Evolutionary conservation across 2,113 vertebrate species (phyloP), one percentile per base, ranked within the genome.

Genomic region (Nothoprocta pentlandii): DNA sequence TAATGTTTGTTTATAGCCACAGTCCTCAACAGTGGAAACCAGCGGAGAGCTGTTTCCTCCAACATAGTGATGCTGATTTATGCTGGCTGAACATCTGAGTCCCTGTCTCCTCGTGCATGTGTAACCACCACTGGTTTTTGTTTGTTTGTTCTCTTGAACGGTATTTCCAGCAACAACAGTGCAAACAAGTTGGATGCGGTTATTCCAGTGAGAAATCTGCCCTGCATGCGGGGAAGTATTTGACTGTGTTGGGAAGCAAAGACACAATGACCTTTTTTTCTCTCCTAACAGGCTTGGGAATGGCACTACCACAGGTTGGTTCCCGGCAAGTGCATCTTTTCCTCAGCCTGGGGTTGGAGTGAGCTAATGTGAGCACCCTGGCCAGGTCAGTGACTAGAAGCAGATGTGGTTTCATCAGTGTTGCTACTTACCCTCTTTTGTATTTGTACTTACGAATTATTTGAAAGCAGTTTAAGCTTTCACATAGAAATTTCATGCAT

Each of bases 191-290:
- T 42, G 30, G 16, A 3, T 41, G 32, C 28, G 1, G n/a, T 2
- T 63, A 28, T 64, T 28, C n/a, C 17, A 16, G 53, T 42, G 5
- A 8, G 26, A 56, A 9, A 7, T 36, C 12, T 51, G 21, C 16
- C 5, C 69, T n/a, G 25, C 7, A 0, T 4, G 7, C 10, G 2
- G 34, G 44, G 68, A 64, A 44, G 14, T 3, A 1, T n/a, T 16
- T 76, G 79, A 20, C 78, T 39, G 58, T 34, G 30, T 2, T 42
- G 90, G 63, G 49, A 63, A 41, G 70, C 20, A n/a, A n/a, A 69
- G 41, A 6, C 8, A 2, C 22, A 9, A 1, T 6, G 32, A 20
- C n/a, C 32, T 13, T n/a, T 6, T 36, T 8, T 6, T 42, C 5
- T 14, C 53, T 71, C 74, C 30, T 5, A 28, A 80, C 53, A 44